Evolutionary conservation across 2,797 vertebrate species (phyloP), one percentile per base, ranked within the genome.

Genomic region (Girardinus metallicus): DNA sequence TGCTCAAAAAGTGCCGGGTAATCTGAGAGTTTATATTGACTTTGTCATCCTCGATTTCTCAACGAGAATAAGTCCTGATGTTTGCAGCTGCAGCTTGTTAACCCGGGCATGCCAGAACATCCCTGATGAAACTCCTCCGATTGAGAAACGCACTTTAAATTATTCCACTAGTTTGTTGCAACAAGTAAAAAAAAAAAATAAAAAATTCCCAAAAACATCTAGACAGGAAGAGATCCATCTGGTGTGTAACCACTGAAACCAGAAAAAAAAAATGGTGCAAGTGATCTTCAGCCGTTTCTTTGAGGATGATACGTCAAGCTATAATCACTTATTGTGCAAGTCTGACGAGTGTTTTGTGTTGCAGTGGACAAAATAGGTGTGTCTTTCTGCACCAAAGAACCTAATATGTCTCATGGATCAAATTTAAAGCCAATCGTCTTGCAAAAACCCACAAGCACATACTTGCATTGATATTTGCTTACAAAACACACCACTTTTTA

Each of bases 71-170:
- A 64, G 77, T 62, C 74, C 13, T 70, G 73, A 80, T 77, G 81
- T 80, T 73, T 78, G 77, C 83, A 86, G 83, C 75, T 83, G 84
- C 75, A 57, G 49, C 72, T 44, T 77, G 66, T 73, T 77, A 44
- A 71, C n/a, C 46, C 57, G 71, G 79, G 84, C 77, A 23, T 80
- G 88, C 51, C 80, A 13, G 51, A 76, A 90, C 88, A 83, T 44
- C 73, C 39, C 80, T 77, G 81, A 80, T 68, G 72, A 46, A 80
- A 34, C 74, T 49, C 43, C 0, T 87, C 66, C 46, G 77, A 86
- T 82, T 88, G 82, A 77, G 87, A 90, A 86, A 90, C 49, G 72
- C 64, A 77, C 72, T 85, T 88, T 83, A n/a, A n/a, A n/a, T n/a
- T n/a, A n/a, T n/a, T n/a, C n/a, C n/a, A n/a, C n/a, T n/a, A n/a